Percentiles rank a stretch among this genome's conserved stretches.
Evolutionary conservation across 2,797 vertebrate genomes (phyloP).

Genomic region (Moxostoma hubbsi): DNA sequence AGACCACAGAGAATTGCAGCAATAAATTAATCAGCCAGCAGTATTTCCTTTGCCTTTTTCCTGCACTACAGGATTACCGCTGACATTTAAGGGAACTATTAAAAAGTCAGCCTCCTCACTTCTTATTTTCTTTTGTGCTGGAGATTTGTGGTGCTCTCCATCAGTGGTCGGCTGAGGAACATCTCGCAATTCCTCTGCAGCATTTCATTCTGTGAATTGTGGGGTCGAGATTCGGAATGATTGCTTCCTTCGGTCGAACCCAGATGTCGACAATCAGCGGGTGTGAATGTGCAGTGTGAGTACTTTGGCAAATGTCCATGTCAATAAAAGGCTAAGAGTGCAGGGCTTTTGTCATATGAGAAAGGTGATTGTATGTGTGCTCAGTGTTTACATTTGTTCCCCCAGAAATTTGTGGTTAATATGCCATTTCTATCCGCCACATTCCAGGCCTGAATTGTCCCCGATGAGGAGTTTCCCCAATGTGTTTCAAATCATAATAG

Average conservation of each 20-base stretch:
- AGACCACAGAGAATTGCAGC: constrained; percentile 32
- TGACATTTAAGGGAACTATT: constrained; percentile 52
- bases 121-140: constrained; percentile 51
- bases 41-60: constrained; percentile 29
- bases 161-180: constrained; percentile 28
- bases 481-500: constrained; percentile 33
- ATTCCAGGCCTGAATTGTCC: constrained; percentile 23
- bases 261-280: constrained; percentile 59
- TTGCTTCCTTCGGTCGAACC: constrained; percentile 52
- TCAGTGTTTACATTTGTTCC: constrained; percentile 37
- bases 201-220: constrained; percentile 50
- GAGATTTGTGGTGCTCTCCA: constrained; percentile 56
- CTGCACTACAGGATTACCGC: constrained; percentile 29
- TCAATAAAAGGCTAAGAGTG: constrained; percentile 55
- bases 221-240: constrained; percentile 51
- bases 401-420: neutral
- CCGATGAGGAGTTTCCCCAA: neutral
- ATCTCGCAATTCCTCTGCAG: constrained; percentile 25
- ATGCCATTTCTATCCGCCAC: constrained; percentile 16
- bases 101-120: constrained; percentile 46
- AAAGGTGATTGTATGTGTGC: constrained; percentile 33
- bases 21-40: constrained; percentile 27
- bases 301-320: constrained; percentile 59
- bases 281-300: constrained; percentile 40
- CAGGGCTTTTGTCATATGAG: constrained; percentile 19